Conservation (phyloP, 2,888 invertebrate genomes). For the Sinhomidia bicolor region DNA sequence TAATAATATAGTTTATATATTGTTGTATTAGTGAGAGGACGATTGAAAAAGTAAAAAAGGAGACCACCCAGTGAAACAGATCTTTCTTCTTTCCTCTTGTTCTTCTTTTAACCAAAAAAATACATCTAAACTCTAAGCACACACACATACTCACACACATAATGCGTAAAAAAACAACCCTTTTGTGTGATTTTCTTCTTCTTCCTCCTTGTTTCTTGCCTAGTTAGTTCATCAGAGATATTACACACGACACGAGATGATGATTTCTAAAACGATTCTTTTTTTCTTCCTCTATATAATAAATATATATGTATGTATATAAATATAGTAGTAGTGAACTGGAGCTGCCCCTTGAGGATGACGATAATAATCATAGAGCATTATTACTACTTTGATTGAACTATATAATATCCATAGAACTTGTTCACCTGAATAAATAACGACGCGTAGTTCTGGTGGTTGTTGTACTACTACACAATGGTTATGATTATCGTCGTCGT, state of each 20-base stretch:
- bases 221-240: conserved; percentile 11
- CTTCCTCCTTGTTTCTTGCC: conserved; percentile 3
- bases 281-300: too few relatives aligned
- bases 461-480: not conserved
- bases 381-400: not conserved
- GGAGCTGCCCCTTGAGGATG: not conserved
- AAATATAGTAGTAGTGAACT: not conserved
- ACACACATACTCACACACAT: not conserved
- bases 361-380: conserved; percentile 6
- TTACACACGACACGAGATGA: not conserved
- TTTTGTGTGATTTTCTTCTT: not conserved
- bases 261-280: not conserved
- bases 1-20: conserved; percentile 7
- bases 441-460: too few relatives aligned
- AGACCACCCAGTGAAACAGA: conserved; percentile 68
- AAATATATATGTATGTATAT: too few relatives aligned
- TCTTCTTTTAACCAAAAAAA: not conserved
- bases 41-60: conserved; percentile 41
- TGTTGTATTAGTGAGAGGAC: conserved; percentile 21
- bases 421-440: too few relatives aligned
- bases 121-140: not conserved
- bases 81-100: conserved; percentile 38
- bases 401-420: not conserved
- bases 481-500: conserved; percentile 11
- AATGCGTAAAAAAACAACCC: conserved; percentile 7